A percentile compares a stretch with the other conserved stretches of the same genome.
Conservation (phyloP, 2,113 vertebrate genomes). For the Tragelaphus imberbis region DNA sequence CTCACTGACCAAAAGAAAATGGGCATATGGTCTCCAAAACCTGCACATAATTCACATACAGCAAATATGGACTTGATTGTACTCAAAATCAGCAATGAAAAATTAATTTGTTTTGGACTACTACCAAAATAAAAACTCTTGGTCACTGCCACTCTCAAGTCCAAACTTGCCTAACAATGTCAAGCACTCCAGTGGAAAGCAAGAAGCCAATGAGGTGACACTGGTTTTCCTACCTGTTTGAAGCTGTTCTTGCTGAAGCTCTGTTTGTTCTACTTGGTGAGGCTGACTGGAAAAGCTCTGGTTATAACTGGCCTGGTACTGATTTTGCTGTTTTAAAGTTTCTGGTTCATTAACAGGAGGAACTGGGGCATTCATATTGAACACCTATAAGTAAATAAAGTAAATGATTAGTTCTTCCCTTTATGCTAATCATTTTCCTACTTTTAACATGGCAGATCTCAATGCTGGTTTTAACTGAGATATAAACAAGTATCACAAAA, state of each 20-base stretch:
- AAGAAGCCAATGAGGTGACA: conserved; percentile 61
- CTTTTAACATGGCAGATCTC: neutral
- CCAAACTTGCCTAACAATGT: neutral
- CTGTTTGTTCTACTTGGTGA: conserved; percentile 90
- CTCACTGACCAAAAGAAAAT: neutral
- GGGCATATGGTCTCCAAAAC: neutral
- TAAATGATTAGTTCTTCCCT: neutral
- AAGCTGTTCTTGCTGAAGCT: conserved; percentile 93
- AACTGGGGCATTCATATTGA: conserved; percentile 96
- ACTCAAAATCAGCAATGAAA: neutral
- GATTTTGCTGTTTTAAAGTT: conserved; percentile 90
- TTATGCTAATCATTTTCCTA: neutral
- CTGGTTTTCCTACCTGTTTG: conserved; percentile 88
- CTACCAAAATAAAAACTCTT: neutral
- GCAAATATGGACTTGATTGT: neutral
- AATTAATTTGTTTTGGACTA: neutral
- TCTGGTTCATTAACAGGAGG: conserved; percentile 93
- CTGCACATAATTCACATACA: neutral
- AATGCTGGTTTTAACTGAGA: neutral
- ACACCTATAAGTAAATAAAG: conserved; percentile 84
- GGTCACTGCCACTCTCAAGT: neutral
- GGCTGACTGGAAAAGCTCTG: conserved; percentile 91
- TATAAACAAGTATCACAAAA: neutral
- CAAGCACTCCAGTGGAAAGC: neutral
- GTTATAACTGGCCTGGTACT: conserved; percentile 91